These are phyloP conservation scores for Garra rufa DNA, from an alignment of 2,113 vertebrate genomes.

Conservation along the genomic window DNA sequence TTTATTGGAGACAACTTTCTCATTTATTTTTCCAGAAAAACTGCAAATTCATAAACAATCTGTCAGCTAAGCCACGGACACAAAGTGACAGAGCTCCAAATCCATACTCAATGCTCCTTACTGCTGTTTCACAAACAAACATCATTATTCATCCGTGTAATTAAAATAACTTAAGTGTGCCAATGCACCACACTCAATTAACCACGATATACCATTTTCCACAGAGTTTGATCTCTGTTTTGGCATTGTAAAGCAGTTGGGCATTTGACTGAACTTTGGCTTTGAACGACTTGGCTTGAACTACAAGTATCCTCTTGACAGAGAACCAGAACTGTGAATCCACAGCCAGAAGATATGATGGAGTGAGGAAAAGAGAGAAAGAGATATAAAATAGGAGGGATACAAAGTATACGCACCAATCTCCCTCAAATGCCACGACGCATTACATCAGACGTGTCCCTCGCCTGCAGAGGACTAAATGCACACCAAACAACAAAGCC, in stretches of 20 bases:
- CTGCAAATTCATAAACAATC: not conserved
- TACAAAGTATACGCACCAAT: not conserved
- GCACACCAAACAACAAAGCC: slow-evolving; percentile 39
- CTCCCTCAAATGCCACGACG: slow-evolving; percentile 15
- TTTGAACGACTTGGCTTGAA: slow-evolving; percentile 24
- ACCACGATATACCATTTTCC: not conserved
- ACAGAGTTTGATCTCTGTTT: not conserved
- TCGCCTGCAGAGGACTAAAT: slow-evolving; percentile 43
- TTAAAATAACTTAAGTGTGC: slow-evolving; percentile 7
- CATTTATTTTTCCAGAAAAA: not conserved
- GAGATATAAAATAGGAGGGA: not conserved
- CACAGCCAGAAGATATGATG: slow-evolving; percentile 22
- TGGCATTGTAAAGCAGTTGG: not conserved
- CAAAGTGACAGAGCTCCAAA: not conserved
- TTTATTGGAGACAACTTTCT: not conserved
- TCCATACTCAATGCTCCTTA: slow-evolving; percentile 9
- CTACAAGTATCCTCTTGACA: slow-evolving; percentile 6
- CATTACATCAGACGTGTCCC: slow-evolving; percentile 52
- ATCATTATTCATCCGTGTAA: not conserved
- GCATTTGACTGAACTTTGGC: not conserved
- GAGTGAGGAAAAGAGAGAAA: not conserved
- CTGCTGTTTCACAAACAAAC: not conserved
- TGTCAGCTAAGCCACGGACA: not conserved
- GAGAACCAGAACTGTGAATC: slow-evolving; percentile 17
- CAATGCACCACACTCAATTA: not conserved